Base-by-base conservation (phyloP, 2,888 invertebrate genomes). In the Phyllotreta cruciferae region DNA sequence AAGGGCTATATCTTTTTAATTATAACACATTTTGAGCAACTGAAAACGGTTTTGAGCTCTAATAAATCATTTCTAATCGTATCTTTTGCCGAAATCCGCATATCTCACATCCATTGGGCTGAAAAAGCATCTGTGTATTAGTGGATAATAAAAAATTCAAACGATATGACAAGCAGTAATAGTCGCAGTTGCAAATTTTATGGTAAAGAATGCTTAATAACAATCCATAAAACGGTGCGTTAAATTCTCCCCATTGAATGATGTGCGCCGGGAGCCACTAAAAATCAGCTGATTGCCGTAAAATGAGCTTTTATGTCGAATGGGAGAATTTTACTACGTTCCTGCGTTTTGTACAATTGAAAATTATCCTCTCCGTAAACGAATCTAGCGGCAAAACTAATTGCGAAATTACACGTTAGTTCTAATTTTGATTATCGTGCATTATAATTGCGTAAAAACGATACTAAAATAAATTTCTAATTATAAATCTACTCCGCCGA, bases 271-370 rank as follows among this genome's bases (percentile, higher is more conserved):
- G 70, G 70, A 70, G 71, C 71, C 36, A 39, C 39, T 60, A 60
- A 63, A 56, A 73, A 72, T 73, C 73, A 73, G 71, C 73, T 73
- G 73, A 73, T 73, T 66, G 69, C 66, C 38, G 60, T 62, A 60
- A 64, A 63, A 56, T 42, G 49, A 49, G 49, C 11, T 14, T 57
- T 41, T 49, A 50, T 35, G 39, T 35, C 11, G 49, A 57, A 57
- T 34, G 49, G n/a, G 57, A 13, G 14, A 57, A 57, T 57, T 57
- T 57, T 57, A 38, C 13, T 45, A 56, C 45, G 34, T 24, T 24
- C 24, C 24, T 24, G 13, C 42, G 7, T 11, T 42, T 11, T 56
- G 14, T n/a, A 35, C 14, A 56, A 57, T 49, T 11, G 57, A 49
- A 49, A 39, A 57, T 57, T 47, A 57, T 57, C 49, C 34, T 57